A percentile compares a stretch with the other conserved stretches of the same genome.
phyloP scores from a whole-genome alignment of 2,888 invertebrate species.

The Marasmarcha lunaedactyla region DNA sequence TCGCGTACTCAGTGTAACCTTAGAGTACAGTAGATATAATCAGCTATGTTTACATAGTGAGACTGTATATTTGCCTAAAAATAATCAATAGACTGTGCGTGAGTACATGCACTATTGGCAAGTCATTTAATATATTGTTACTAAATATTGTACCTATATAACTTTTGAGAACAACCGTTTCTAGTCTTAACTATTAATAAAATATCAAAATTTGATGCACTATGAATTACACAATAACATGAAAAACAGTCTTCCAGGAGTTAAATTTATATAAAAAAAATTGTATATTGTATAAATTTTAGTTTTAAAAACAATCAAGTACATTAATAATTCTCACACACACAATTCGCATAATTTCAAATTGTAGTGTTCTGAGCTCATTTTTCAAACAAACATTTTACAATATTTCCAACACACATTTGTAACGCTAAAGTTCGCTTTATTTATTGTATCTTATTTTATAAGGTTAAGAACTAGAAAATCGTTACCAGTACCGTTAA shows the following conservation, averaged over 20 bases:
- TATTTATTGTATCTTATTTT: no score
- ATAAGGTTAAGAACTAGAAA: neutral
- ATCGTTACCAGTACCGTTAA: no score
- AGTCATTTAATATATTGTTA: slow-evolving; percentile 10
- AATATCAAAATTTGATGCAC: slow-evolving; percentile 63
- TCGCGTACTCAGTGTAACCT: no score
- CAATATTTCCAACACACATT: no score
- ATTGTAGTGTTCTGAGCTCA: no score
- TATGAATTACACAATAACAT: slow-evolving; percentile 54
- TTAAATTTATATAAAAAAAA: slow-evolving; percentile 55
- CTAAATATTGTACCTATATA: slow-evolving; percentile 21
- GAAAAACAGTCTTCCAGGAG: slow-evolving; percentile 66
- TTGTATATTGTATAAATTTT: slow-evolving; percentile 66
- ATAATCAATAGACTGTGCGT: slow-evolving; percentile 13
- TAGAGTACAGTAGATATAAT: no score
- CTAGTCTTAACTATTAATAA: slow-evolving; percentile 55
- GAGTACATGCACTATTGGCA: slow-evolving; percentile 4
- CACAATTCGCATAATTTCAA: no score
- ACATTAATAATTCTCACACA: slow-evolving; percentile 39
- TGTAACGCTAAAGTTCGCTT: no score
- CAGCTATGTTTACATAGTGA: slow-evolving; percentile 3
- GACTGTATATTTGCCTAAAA: slow-evolving; percentile 7
- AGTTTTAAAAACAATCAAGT: slow-evolving; percentile 39
- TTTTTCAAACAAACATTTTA: no score
- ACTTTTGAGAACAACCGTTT: slow-evolving; percentile 38